phyloP scores from a whole-genome alignment of 2,888 invertebrate species.

The Lapara coniferarum region DNA sequence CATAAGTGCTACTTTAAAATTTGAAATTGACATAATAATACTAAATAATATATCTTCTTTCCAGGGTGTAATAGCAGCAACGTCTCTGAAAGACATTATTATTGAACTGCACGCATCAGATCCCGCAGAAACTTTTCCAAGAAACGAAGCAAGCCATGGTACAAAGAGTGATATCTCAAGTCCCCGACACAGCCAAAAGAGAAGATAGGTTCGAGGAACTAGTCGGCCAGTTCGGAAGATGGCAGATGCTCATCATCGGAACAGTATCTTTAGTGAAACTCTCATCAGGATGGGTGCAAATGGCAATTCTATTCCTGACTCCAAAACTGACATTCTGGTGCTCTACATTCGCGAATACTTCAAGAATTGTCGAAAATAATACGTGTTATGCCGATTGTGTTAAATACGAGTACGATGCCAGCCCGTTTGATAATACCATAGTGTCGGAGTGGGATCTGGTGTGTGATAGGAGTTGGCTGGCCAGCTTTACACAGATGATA shows the following conservation, averaged over 20 bases:
- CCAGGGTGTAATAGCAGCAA: too few species aligned
- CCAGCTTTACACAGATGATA: slow-evolving; percentile 88
- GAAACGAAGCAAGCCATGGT: slow-evolving; percentile 53
- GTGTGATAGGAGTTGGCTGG: slow-evolving; percentile 85
- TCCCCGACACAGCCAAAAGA: slow-evolving; percentile 42
- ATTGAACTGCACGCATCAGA: too few species aligned
- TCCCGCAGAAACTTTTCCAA: too few species aligned
- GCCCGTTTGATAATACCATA: slow-evolving; percentile 87
- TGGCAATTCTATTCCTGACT: slow-evolving; percentile 89
- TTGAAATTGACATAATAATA: too few species aligned
- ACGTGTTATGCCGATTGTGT: slow-evolving; percentile 83
- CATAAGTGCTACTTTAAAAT: too few species aligned
- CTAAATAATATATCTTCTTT: too few species aligned
- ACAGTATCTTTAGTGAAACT: slow-evolving; percentile 88
- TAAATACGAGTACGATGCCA: slow-evolving; percentile 83
- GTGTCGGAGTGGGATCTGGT: slow-evolving; percentile 90
- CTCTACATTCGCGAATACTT: slow-evolving; percentile 57
- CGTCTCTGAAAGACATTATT: too few species aligned
- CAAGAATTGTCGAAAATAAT: slow-evolving; percentile 48
- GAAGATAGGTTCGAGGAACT: slow-evolving; percentile 67
- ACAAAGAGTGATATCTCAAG: slow-evolving; percentile 45
- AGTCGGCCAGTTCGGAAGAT: slow-evolving; percentile 84
- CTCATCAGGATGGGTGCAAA: slow-evolving; percentile 90
- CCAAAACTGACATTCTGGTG: slow-evolving; percentile 85
- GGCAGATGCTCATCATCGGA: slow-evolving; percentile 87